Percentiles rank a stretch among this genome's conserved stretches.
Conservation (phyloP, 2,113 vertebrate species). For the Clinocottus analis region DNA sequence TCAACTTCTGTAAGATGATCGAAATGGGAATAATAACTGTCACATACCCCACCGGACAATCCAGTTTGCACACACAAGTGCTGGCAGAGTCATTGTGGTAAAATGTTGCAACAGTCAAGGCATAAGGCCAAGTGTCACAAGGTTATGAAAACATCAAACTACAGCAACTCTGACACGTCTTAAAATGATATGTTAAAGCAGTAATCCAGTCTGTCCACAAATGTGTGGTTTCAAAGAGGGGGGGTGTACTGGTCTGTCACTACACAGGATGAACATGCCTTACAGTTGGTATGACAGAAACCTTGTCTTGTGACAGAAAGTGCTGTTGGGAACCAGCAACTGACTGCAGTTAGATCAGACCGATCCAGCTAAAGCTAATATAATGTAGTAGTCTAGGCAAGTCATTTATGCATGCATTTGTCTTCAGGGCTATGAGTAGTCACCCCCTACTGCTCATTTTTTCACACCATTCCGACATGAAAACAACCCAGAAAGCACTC, state of each 20-base stretch:
- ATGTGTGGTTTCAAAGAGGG: constrained; percentile 7
- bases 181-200: neutral
- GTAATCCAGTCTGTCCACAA: neutral
- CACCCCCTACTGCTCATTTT: neutral
- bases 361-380: neutral
- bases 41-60: neutral
- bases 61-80: neutral
- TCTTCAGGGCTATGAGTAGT: neutral
- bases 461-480: neutral
- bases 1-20: neutral
- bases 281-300: neutral
- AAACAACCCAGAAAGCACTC: neutral
- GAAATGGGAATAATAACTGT: neutral
- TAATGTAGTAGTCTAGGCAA: neutral
- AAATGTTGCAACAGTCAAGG: constrained; percentile 46
- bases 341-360: neutral
- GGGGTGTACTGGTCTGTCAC: neutral
- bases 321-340: neutral
- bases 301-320: constrained; percentile 13
- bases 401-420: neutral
- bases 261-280: neutral
- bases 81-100: constrained; percentile 25
- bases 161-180: constrained; percentile 19
- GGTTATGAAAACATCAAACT: constrained; percentile 44
- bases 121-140: constrained; percentile 25